A percentile compares a stretch with the other conserved stretches of the same genome.
phyloP scores from a whole-genome alignment of 2,888 invertebrate species.

The Lasioglossum leucozonium region DNA sequence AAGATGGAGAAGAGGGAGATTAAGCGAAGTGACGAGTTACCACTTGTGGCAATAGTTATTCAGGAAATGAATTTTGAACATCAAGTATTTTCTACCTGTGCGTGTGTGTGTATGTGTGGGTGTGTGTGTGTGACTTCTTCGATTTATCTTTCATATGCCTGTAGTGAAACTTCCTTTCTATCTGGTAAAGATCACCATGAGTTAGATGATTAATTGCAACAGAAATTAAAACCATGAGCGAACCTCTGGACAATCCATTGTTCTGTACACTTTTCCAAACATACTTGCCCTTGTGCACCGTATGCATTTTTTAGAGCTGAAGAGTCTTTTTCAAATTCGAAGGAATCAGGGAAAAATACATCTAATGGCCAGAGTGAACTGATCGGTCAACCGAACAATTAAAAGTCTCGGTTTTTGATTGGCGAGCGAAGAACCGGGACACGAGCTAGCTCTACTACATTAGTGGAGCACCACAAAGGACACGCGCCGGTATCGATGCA shows the following conservation, averaged over 20 bases:
- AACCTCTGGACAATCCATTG: slow-evolving; percentile 73
- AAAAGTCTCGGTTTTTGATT: neutral
- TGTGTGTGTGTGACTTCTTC: neutral
- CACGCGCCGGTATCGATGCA: neutral
- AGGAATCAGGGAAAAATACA: too few relatives aligned
- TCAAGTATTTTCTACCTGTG: neutral
- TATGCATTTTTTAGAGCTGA: neutral
- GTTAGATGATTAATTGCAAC: slow-evolving; percentile 45
- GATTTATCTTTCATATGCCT: neutral
- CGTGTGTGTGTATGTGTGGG: too few relatives aligned
- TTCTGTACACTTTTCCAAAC: slow-evolving; percentile 62
- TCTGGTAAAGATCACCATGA: too few relatives aligned
- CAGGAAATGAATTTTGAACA: neutral
- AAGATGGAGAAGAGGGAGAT: neutral
- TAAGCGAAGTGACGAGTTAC: neutral
- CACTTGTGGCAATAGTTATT: neutral
- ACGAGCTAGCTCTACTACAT: neutral
- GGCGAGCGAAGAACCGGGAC: neutral
- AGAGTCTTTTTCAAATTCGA: neutral
- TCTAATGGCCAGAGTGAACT: neutral
- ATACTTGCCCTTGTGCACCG: too few relatives aligned
- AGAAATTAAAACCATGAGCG: slow-evolving; percentile 77
- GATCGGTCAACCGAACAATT: neutral
- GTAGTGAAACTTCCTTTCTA: neutral
- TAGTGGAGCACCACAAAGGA: neutral